A percentile compares a stretch with the other conserved stretches of the same genome.
These are phyloP conservation scores for Euglossa dilemma DNA, from an alignment of 1,140 invertebrate genomes.

Conservation along the genomic window DNA sequence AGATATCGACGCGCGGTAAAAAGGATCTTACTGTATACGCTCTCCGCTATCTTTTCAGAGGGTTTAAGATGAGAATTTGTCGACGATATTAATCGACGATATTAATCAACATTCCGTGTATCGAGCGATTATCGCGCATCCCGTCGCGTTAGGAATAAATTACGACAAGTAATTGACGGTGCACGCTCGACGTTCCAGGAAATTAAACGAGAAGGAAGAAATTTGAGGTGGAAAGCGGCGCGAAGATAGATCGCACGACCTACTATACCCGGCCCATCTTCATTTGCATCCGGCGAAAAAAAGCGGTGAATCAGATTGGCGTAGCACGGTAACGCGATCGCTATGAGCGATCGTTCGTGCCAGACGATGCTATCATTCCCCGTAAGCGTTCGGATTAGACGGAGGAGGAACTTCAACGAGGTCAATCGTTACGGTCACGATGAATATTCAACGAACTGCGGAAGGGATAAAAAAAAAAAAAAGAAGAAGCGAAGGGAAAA, in stretches of 20 bases:
- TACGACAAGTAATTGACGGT: too few species aligned
- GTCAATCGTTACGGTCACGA: conserved; percentile 29
- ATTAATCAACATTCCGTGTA: too few species aligned
- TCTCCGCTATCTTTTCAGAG: too few species aligned
- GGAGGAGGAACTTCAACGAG: conserved; percentile 14
- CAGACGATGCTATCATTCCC: conserved; percentile 39
- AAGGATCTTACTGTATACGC: too few species aligned
- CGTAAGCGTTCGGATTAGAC: conserved; percentile 32
- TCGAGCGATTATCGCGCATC: too few species aligned
- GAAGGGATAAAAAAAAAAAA: background rate
- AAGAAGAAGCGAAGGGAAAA: too few species aligned
- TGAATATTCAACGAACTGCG: conserved; percentile 23
- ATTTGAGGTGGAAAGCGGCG: background rate
- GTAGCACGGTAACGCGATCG: conserved; percentile 36
- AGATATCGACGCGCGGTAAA: background rate
- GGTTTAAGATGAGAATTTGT: background rate
- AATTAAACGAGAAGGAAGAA: background rate
- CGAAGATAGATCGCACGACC: conserved; percentile 2
- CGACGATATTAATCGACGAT: too few species aligned
- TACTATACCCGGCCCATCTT: conserved; percentile 6
- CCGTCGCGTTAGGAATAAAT: too few species aligned
- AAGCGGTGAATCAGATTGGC: conserved; percentile 30
- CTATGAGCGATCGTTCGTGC: conserved; percentile 41
- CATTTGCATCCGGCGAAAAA: conserved; percentile 32
- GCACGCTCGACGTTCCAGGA: background rate